These are phyloP conservation scores for Nephrocerus scutellatus DNA, from an alignment of 2,888 invertebrate species.

Conservation along the genomic window DNA sequence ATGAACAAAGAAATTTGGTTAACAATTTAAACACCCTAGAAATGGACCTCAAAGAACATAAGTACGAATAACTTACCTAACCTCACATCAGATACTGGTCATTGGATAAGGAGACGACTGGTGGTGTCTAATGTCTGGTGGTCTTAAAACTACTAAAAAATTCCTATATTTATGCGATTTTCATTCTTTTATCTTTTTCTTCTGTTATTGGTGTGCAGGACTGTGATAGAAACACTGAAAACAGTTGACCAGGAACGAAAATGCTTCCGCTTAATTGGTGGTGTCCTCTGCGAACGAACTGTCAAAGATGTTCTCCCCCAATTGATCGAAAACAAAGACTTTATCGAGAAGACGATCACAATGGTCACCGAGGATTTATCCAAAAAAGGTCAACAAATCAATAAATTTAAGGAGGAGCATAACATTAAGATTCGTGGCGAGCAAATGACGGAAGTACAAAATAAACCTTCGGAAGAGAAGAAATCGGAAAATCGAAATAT, in stretches of 20 bases:
- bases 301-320: constrained; percentile 87
- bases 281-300: constrained; percentile 85
- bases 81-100: too few relatives aligned
- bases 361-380: constrained; percentile 72
- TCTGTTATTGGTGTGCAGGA: constrained; percentile 53
- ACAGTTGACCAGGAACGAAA: constrained; percentile 76
- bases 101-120: too few relatives aligned
- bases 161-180: constrained; percentile 6
- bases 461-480: constrained; percentile 29
- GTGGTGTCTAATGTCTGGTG: too few relatives aligned
- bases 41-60: constrained; percentile 92
- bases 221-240: constrained; percentile 88
- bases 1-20: constrained; percentile 79
- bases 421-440: constrained; percentile 77
- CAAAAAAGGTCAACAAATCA: constrained; percentile 82
- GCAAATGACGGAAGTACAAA: constrained; percentile 48
- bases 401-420: constrained; percentile 84
- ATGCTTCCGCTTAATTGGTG: constrained; percentile 91
- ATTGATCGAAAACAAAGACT: constrained; percentile 69
- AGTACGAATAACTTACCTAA: constrained; percentile 55
- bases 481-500: constrained; percentile 51
- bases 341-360: constrained; percentile 72
- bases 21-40: constrained; percentile 88
- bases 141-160: neutral
- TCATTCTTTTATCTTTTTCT: constrained; percentile 1